A percentile compares a stretch with the other conserved stretches of the same genome.
These are phyloP conservation scores for Pseudococcus longispinus DNA, from an alignment of 2,888 invertebrate genomes.

Conservation along the genomic window DNA sequence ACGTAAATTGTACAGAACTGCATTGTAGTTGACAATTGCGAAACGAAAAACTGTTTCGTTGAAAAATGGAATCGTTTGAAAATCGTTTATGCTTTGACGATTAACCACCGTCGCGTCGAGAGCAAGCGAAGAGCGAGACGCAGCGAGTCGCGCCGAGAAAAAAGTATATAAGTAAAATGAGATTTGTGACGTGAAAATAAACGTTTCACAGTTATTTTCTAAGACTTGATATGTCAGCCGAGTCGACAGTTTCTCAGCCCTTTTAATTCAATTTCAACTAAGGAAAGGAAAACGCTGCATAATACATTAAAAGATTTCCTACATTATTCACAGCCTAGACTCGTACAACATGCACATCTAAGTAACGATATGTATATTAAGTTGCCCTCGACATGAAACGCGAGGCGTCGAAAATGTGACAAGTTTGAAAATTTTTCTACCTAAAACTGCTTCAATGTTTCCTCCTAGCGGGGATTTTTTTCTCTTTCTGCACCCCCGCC, in stretches of 20 bases:
- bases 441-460: conserved; percentile 9
- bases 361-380: conserved; percentile 44
- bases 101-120: conserved; percentile 15
- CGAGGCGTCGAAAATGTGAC: conserved; percentile 26
- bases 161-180: conserved; percentile 39
- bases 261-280: conserved; percentile 36
- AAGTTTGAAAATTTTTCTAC: conserved; percentile 13
- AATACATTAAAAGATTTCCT: conserved; percentile 41
- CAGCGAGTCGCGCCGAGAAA: background rate
- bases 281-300: conserved; percentile 31
- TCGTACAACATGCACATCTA: conserved; percentile 32
- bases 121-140: background rate
- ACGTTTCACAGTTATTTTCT: conserved; percentile 25
- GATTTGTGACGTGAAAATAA: conserved; percentile 41
- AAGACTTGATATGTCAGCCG: conserved; percentile 35
- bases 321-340: conserved; percentile 40
- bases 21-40: conserved; percentile 35
- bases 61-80: conserved; percentile 44
- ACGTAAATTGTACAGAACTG: background rate
- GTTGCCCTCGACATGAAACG: conserved; percentile 27
- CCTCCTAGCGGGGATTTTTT: background rate
- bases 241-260: conserved; percentile 42
- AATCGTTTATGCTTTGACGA: conserved; percentile 38
- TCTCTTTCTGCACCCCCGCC: background rate
- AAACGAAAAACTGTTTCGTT: conserved; percentile 21